phyloP scores from a whole-genome alignment of 1,140 invertebrate species.

The Steinernema khuongi region DNA sequence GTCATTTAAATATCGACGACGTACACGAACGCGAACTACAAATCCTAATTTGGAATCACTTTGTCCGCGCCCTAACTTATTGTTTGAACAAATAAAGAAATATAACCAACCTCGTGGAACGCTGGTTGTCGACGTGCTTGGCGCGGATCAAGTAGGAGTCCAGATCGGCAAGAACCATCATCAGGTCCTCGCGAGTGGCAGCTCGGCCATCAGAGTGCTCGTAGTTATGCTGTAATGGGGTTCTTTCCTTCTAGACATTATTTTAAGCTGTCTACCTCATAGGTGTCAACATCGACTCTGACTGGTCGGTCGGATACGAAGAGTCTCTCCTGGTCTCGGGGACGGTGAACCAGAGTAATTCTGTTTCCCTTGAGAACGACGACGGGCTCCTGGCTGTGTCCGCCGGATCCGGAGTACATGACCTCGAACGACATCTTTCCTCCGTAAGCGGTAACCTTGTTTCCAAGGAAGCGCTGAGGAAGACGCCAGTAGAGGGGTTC shows the following conservation, averaged over 20 bases:
- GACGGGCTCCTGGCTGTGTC: constrained; percentile 44
- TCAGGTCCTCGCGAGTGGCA: constrained; percentile 76
- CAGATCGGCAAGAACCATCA: constrained; percentile 85
- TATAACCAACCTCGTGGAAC: constrained; percentile 49
- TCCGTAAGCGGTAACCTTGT: constrained; percentile 66
- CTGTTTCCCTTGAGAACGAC: constrained; percentile 57
- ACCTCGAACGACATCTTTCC: constrained; percentile 51
- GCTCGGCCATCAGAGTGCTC: constrained; percentile 73
- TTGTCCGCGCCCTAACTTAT: constrained; percentile 40
- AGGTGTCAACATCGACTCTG: constrained; percentile 50
- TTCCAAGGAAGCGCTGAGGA: constrained; percentile 75
- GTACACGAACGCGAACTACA: constrained; percentile 54
- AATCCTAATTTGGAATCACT: constrained; percentile 50
- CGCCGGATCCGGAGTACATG: constrained; percentile 46
- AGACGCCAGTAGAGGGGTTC: constrained; percentile 72
- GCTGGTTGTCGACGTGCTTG: constrained; percentile 68
- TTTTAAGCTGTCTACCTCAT: constrained; percentile 52
- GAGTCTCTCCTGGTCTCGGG: constrained; percentile 42
- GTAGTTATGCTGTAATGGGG: constrained; percentile 68
- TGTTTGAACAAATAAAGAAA: constrained; percentile 2
- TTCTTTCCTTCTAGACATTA: too few species aligned
- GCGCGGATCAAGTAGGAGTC: constrained; percentile 82
- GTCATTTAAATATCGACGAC: constrained; percentile 37
- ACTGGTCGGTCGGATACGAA: constrained; percentile 48
- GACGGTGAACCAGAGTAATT: constrained; percentile 53